Conservation (phyloP, 2,797 vertebrate species). For the Tympanoctomys barrerae region DNA sequence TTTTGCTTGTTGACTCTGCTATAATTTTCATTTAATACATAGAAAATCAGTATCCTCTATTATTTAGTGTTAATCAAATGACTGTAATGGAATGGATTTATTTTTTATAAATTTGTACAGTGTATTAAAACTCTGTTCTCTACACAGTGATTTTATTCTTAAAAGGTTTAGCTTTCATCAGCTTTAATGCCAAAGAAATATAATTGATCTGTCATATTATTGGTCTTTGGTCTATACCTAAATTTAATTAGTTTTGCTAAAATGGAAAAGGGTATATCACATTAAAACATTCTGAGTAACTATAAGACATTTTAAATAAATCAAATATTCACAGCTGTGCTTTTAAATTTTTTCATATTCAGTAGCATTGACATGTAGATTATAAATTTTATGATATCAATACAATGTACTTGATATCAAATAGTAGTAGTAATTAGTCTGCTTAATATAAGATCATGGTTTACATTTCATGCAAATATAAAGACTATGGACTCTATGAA, state of each 20-base stretch:
- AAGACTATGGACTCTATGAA: background rate
- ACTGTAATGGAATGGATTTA: background rate
- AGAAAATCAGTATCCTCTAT: conserved; percentile 17
- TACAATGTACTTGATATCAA: background rate
- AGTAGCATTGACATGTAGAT: background rate
- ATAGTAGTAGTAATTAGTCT: conserved; percentile 2
- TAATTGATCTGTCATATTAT: background rate
- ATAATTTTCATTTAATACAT: conserved; percentile 48
- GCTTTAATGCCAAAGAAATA: conserved; percentile 10
- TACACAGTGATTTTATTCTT: conserved; percentile 44
- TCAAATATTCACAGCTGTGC: background rate
- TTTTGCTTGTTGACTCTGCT: background rate
- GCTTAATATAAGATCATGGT: background rate
- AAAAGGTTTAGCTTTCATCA: conserved; percentile 32
- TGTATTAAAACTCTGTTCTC: conserved; percentile 1
- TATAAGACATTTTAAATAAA: conserved; percentile 58
- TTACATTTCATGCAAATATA: conserved; percentile 13
- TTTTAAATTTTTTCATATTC: conserved; percentile 27
- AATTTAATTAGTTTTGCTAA: conserved; percentile 23
- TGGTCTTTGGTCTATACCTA: background rate
- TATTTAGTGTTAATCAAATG: conserved; percentile 13
- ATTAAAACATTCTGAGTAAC: background rate
- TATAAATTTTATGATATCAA: background rate
- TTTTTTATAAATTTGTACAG: conserved; percentile 5
- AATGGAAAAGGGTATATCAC: background rate